phyloP scores from a whole-genome alignment of 2,113 vertebrate species.

The Coryphaenoides rupestris region DNA sequence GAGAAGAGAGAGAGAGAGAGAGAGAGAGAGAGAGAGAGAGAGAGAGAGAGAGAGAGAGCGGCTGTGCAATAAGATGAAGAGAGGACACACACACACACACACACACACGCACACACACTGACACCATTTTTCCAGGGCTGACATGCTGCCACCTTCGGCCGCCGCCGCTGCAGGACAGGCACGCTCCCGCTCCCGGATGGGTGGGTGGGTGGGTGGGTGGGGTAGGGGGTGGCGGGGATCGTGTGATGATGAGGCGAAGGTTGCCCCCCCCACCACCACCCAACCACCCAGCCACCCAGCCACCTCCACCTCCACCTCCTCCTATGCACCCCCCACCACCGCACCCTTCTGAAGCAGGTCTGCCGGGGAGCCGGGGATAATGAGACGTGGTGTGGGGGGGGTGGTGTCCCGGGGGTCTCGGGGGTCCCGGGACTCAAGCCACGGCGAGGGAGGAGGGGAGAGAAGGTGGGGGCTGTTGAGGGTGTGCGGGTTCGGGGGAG shows the following conservation, averaged over 20 bases:
- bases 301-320: too few relatives aligned
- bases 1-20: too few relatives aligned
- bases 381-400: too few relatives aligned
- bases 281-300: too few relatives aligned
- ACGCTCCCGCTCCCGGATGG: conserved; percentile 43
- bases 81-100: too few relatives aligned
- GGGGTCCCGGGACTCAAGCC: conserved; percentile 39
- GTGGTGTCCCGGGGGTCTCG: conserved; percentile 51
- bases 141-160: conserved; percentile 61
- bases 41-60: conserved; percentile 30
- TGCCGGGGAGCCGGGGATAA: conserved; percentile 49
- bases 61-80: conserved; percentile 47
- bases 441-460: background rate
- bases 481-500: background rate
- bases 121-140: too few relatives aligned
- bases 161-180: conserved; percentile 53
- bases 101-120: too few relatives aligned
- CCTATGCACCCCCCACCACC: too few relatives aligned
- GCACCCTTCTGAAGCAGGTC: too few relatives aligned
- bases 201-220: conserved; percentile 4
- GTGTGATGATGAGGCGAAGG: conserved; percentile 11
- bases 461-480: background rate
- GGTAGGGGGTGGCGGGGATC: conserved; percentile 48
- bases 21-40: conserved; percentile 22
- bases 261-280: too few relatives aligned